These are phyloP conservation scores for Mus musculus DNA, from an alignment of 2,113 vertebrate species.

Conservation along the genomic window DNA sequence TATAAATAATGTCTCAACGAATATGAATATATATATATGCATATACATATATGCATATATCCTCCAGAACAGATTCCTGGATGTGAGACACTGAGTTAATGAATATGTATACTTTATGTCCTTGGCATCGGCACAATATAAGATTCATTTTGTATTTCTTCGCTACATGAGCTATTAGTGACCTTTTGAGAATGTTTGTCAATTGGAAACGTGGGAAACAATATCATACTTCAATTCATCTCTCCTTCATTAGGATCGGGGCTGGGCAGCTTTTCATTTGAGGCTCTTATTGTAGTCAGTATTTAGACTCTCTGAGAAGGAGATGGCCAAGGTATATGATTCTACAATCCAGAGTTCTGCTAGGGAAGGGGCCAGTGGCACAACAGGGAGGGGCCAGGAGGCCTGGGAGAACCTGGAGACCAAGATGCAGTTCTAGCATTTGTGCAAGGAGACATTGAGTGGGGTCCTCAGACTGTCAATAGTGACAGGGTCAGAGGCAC, in stretches of 20 bases:
- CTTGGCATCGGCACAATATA: background rate
- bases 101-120: conserved; percentile 37
- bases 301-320: background rate
- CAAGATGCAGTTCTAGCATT: background rate
- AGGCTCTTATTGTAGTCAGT: background rate
- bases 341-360: background rate
- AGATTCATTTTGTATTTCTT: conserved; percentile 10
- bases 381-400: background rate
- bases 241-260: background rate
- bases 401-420: background rate
- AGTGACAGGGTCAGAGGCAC: background rate
- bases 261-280: background rate
- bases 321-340: background rate
- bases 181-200: conserved; percentile 46
- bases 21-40: background rate
- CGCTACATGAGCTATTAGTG: conserved; percentile 14
- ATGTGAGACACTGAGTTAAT: conserved; percentile 18
- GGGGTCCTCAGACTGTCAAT: background rate
- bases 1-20: background rate
- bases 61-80: background rate
- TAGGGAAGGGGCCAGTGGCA: background rate
- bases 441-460: background rate
- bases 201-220: background rate
- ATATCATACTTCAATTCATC: background rate
- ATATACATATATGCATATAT: background rate